Conservation (phyloP, 2,797 vertebrate species). For the Diplodus puntazzo region DNA sequence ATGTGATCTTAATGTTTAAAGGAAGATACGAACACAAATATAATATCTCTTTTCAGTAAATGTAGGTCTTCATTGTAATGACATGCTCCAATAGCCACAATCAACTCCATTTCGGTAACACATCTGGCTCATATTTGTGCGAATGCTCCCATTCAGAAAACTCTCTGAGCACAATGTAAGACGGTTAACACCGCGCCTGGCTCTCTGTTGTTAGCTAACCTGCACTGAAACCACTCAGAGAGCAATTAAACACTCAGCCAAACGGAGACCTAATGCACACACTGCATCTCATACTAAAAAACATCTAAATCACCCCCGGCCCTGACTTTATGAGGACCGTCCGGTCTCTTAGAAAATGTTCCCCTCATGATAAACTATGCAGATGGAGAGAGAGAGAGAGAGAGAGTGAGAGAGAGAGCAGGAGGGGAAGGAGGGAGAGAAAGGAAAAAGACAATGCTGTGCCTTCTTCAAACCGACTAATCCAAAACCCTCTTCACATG, state of each 20-base stretch:
- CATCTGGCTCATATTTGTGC: not conserved
- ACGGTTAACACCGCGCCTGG: conserved; percentile 37
- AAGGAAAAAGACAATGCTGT: conserved; percentile 59
- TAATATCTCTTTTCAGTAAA: not conserved
- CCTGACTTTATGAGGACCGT: conserved; percentile 61
- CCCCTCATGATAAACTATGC: conserved; percentile 55
- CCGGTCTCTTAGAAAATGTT: conserved; percentile 36
- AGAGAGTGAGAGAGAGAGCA: conserved; percentile 14
- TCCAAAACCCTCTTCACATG: conserved; percentile 71
- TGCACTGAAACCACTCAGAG: conserved; percentile 60
- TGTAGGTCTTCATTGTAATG: not conserved
- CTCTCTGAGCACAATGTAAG: not conserved
- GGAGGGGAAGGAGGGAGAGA: conserved; percentile 27
- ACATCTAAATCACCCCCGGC: conserved; percentile 58
- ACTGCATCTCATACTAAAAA: conserved; percentile 57
- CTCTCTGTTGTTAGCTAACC: conserved; percentile 46
- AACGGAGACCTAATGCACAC: conserved; percentile 58
- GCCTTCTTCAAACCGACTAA: conserved; percentile 61
- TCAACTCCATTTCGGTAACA: conserved; percentile 31
- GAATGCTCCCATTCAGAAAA: conserved; percentile 31
- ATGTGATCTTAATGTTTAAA: not conserved
- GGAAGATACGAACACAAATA: not conserved
- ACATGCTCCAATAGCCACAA: not conserved
- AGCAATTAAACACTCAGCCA: conserved; percentile 62
- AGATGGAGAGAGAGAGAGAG: conserved; percentile 39